Percentiles rank a stretch among this genome's conserved stretches.
phyloP scores from a whole-genome alignment of 2,113 vertebrate genomes.

The Nothoprocta pentlandii region DNA sequence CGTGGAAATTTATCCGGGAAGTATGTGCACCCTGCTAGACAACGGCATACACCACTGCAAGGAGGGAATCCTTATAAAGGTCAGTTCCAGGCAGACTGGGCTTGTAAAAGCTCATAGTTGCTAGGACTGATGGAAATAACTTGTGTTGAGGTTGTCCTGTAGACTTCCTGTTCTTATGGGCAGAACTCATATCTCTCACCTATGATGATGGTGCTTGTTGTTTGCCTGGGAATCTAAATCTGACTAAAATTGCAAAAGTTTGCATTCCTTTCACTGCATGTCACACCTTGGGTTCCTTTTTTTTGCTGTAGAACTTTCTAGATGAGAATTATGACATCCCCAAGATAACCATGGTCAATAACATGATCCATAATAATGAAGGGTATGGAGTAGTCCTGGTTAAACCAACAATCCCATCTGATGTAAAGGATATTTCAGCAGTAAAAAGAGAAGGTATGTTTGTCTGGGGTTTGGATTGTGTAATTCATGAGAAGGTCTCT shows the following conservation, averaged over 20 bases:
- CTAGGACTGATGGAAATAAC: not conserved
- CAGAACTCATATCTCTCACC: accelerated
- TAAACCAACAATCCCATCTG: slow-evolving; percentile 78
- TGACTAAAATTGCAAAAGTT: not conserved
- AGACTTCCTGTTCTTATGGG: not conserved
- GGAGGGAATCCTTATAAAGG: slow-evolving; percentile 97
- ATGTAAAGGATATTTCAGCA: slow-evolving; percentile 46
- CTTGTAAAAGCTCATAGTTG: not conserved
- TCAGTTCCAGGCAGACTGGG: slow-evolving; percentile 57
- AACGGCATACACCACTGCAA: slow-evolving; percentile 96
- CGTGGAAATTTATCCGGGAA: slow-evolving; percentile 95
- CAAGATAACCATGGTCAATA: slow-evolving; percentile 92
- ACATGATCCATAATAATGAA: slow-evolving; percentile 94
- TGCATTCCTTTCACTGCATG: not conserved
- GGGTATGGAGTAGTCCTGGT: slow-evolving; percentile 93
- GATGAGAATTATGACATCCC: slow-evolving; percentile 87
- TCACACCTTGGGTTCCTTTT: slow-evolving; percentile 29
- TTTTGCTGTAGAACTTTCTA: slow-evolving; percentile 87
- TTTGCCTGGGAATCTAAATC: not conserved
- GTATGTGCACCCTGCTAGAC: slow-evolving; percentile 84
- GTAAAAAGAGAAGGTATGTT: slow-evolving; percentile 73
- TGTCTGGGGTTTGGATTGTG: not conserved
- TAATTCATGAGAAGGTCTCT: not conserved
- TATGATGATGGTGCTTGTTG: not conserved
- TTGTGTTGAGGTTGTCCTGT: not conserved